Conservation (phyloP, 2,113 vertebrate species). For the Acanthisitta chloris region DNA sequence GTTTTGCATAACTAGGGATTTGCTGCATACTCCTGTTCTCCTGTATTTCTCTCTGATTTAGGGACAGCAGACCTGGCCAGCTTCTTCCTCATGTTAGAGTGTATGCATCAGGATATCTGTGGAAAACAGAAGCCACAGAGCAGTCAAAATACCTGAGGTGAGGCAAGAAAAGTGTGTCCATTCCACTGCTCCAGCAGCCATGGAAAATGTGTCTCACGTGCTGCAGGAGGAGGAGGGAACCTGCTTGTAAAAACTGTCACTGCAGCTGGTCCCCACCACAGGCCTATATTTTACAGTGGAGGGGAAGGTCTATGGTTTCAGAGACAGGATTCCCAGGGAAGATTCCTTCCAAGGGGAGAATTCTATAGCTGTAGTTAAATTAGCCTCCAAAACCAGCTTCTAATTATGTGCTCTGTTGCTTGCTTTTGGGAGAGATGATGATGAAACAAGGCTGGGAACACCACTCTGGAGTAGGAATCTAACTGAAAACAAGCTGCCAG, state of each 20-base stretch:
- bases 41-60: neutral
- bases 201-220: neutral
- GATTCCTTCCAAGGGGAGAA: neutral
- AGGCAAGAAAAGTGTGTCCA: neutral
- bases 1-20: neutral
- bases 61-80: neutral
- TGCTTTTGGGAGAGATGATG: neutral
- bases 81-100: neutral
- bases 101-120: neutral
- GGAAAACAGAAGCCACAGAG: neutral
- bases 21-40: neutral
- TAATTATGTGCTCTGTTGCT: neutral
- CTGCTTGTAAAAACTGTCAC: neutral
- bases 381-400: neutral
- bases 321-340: neutral
- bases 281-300: neutral
- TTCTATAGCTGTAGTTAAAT: neutral
- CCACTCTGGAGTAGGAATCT: neutral
- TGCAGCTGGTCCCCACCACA: neutral
- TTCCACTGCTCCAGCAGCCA: neutral
- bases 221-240: neutral
- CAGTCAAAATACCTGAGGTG: neutral
- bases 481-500: neutral
- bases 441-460: neutral
- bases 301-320: neutral